These are phyloP conservation scores for Delia radicum DNA, from an alignment of 1,140 invertebrate genomes.

Conservation along the genomic window DNA sequence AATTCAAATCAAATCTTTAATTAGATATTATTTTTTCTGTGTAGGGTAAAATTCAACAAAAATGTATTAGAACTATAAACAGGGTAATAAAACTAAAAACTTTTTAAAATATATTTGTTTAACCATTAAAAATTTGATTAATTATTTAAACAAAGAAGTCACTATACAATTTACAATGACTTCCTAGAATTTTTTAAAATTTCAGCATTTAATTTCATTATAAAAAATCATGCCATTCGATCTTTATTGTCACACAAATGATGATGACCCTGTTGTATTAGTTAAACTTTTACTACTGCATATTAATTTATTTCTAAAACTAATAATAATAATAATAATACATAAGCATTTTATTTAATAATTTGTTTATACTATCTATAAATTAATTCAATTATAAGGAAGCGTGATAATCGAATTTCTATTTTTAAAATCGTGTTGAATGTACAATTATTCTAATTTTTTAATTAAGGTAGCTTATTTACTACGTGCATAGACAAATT, in stretches of 20 bases:
- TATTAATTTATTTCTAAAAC: not conserved
- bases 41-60: too few species aligned
- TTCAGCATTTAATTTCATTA: too few species aligned
- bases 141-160: too few species aligned
- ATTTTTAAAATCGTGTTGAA: not conserved
- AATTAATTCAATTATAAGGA: not conserved
- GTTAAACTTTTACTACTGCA: not conserved
- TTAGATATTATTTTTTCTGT: too few species aligned
- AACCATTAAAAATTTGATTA: too few species aligned
- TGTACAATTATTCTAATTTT: not conserved
- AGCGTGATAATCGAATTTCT: not conserved
- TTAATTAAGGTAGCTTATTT: not conserved
- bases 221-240: too few species aligned
- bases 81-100: too few species aligned
- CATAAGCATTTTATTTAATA: not conserved
- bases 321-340: not conserved
- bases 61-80: too few species aligned
- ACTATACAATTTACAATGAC: too few species aligned
- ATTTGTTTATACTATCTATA: slow-evolving; percentile 34
- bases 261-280: not conserved
- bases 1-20: too few species aligned
- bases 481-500: not conserved
- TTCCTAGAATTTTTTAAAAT: too few species aligned
- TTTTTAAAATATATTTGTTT: too few species aligned
- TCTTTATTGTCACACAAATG: not conserved